Evolutionary conservation across 1,140 invertebrate genomes (phyloP), one percentile per base, ranked within the genome.

Genomic region (Halyomorpha halys): DNA sequence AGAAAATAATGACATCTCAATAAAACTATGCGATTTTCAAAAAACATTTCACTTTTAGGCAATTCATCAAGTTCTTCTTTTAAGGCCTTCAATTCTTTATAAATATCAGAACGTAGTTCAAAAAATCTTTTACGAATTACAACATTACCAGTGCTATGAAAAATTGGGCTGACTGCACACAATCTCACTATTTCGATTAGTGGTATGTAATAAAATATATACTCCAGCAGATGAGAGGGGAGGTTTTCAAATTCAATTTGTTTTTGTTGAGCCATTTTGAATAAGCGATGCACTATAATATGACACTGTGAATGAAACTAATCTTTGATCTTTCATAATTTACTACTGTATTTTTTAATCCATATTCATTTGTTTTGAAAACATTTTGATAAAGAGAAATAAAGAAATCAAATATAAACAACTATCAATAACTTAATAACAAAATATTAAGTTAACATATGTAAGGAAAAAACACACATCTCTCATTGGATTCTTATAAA

Each of bases 101-200:
- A n/a, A 34, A 59, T 59, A 8, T 15, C 54, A n/a, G 16, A 34
- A 15, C 16, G 23, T 4, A 59, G 54, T 5, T 21, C 18, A 23
- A 25, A 59, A 34, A 59, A 59, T 4, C 54, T 25, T 15, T 59
- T 59, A n/a, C 54, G 54, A 34, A 59, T 34, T n/a, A 59, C 21
- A 21, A 5, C 16, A 34, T 59, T 27, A n/a, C 23, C 21, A 34
- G 25, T 23, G 1, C 2, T 25, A n/a, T 15, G n/a, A 4, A 25
- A 25, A 23, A 34, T 11, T 34, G 54, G 21, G 25, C 54, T 25
- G 15, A 59, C 54, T 1, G 8, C 15, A 15, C 23, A n/a, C 2
- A 34, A 4, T 16, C 23, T 34, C 15, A 23, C 54, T 1, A 59
- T n/a, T 34, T 59, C 54, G 8, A n/a, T 34, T 21, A 27, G 8